phyloP scores from a whole-genome alignment of 2,888 invertebrate species.

The Oeneis ivallda region DNA sequence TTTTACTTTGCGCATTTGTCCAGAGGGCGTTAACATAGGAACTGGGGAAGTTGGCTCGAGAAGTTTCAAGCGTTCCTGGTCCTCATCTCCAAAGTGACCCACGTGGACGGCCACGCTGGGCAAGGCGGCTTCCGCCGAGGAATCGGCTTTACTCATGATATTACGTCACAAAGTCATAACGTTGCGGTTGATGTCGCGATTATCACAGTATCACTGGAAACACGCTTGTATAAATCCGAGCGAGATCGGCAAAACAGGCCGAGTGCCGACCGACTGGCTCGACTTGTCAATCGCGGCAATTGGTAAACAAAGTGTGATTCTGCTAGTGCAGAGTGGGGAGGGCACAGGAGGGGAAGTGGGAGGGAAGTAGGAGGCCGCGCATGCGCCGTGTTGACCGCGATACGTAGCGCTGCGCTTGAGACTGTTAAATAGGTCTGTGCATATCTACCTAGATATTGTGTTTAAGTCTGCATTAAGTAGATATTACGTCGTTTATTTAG shows the following conservation, averaged over 20 bases:
- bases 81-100: slow-evolving; percentile 65
- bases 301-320: slow-evolving; percentile 77
- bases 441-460: slow-evolving; percentile 9
- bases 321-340: slow-evolving; percentile 60
- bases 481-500: neutral
- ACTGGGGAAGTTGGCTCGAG: slow-evolving; percentile 61
- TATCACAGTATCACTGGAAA: slow-evolving; percentile 59
- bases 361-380: slow-evolving; percentile 91
- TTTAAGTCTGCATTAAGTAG: slow-evolving; percentile 1
- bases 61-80: slow-evolving; percentile 69
- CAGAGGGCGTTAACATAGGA: slow-evolving; percentile 71
- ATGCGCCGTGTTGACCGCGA: slow-evolving; percentile 87
- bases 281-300: slow-evolving; percentile 74
- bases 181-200: slow-evolving; percentile 69
- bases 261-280: slow-evolving; percentile 72
- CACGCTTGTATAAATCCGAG: slow-evolving; percentile 79
- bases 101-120: slow-evolving; percentile 73
- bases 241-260: slow-evolving; percentile 88
- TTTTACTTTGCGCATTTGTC: slow-evolving; percentile 78
- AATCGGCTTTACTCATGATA: slow-evolving; percentile 74
- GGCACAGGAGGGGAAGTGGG: slow-evolving; percentile 78
- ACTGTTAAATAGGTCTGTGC: slow-evolving; percentile 27
- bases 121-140: slow-evolving; percentile 69
- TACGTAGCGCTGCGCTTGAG: slow-evolving; percentile 86
- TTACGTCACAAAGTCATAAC: slow-evolving; percentile 78